Base-by-base conservation (phyloP, 2,797 vertebrate species). In the Coendou prehensilis region DNA sequence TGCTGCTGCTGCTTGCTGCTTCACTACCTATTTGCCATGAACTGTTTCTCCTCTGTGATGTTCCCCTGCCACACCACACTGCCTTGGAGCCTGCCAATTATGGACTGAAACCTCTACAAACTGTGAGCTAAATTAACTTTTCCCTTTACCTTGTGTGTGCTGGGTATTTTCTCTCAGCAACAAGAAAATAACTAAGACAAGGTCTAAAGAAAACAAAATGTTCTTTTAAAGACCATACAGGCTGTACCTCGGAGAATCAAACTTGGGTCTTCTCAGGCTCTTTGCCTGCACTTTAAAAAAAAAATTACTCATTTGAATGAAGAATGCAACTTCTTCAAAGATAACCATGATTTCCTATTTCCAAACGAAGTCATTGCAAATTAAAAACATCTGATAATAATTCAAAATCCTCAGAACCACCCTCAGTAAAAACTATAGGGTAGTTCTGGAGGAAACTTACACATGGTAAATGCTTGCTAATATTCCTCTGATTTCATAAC, bases 401-500 rank as follows among this genome's bases (percentile, higher is more conserved):
- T 76, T 50, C 45, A 50, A 47, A 76, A 45, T 1, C 37, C 22
- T 87, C 4, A 33, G 30, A 75, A 22, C n/a, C 3, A 87, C 13
- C 18, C 18, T 81, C 30, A 15, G 23, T 83, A 81, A 79, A 73
- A 73, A 63, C 61, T 54, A 22, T 33, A 63, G 50, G 9, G 45
- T 41, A 33, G n/a, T 33, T 52, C 89, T 61, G 59, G 26, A 75
- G 45, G 79, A 87, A 85, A 89, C 1, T 10, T 88, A 57, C 22
- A 78, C 52, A 50, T 63, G 41, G 10, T 33, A 59, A 54, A 79
- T 20, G 69, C 28, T 78, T 50, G 37, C 26, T 90, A 20, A 75
- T 57, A 64, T n/a, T 20, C 47, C 61, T 88, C 56, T 78, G 9
- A 26, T 91, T 94, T 92, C 63, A 78, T 79, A 94, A 69, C 8